Evolutionary conservation across 2,888 invertebrate species (phyloP).

Genomic region (Latrodectus elegans): DNA sequence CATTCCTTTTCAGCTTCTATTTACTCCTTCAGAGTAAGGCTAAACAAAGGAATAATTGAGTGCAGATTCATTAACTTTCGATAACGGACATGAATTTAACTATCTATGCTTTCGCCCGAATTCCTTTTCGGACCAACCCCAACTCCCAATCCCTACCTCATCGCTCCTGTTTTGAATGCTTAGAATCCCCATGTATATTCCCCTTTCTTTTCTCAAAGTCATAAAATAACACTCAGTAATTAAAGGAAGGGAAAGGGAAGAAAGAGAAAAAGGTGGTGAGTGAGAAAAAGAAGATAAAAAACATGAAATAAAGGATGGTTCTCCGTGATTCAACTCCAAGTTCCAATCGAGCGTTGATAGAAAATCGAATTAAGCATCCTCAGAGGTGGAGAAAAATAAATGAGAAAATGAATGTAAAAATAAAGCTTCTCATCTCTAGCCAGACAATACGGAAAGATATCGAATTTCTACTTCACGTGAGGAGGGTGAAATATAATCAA

Average conservation of each 20-base stretch:
- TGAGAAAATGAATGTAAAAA: neutral
- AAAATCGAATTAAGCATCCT: conserved; percentile 42
- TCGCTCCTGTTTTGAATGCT: neutral
- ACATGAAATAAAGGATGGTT: neutral
- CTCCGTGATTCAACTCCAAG: conserved; percentile 9
- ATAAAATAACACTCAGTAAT: conserved; percentile 46
- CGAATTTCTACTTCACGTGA: neutral
- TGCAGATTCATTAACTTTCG: conserved; percentile 29
- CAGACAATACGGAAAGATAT: neutral
- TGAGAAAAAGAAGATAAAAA: conserved; percentile 6
- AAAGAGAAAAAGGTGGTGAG: neutral
- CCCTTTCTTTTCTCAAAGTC: conserved; percentile 17
- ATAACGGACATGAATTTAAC: conserved; percentile 29
- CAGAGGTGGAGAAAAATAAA: neutral
- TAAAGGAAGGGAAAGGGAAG: conserved; percentile 14
- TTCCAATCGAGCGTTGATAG: conserved; percentile 14
- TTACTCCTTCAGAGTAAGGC: neutral
- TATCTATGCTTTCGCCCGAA: neutral
- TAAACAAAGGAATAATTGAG: conserved; percentile 32
- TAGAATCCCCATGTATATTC: neutral
- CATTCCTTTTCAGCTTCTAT: conserved; percentile 3
- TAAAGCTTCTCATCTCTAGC: neutral
- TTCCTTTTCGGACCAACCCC: neutral
- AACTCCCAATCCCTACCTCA: neutral
- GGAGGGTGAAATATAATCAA: neutral